Evolutionary conservation across 1,140 invertebrate species (phyloP).

Genomic region (Mylabris phalerata): DNA sequence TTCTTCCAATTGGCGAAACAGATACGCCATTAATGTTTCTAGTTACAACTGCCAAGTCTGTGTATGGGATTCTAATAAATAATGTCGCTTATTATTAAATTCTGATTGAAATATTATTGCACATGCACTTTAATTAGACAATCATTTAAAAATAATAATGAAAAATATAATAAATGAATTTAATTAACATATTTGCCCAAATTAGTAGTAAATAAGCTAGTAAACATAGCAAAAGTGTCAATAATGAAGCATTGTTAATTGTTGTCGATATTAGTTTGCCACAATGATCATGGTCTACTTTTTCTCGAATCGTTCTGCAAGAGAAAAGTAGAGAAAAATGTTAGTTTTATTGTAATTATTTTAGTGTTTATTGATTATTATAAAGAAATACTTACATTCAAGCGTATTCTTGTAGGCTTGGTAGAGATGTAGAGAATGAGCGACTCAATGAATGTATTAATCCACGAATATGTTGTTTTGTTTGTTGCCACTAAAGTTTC

Average conservation of each 20-base stretch:
- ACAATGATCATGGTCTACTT: slow-evolving; percentile 2
- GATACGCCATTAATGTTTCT: too few relatives aligned
- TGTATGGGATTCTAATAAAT: too few relatives aligned
- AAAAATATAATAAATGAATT: background rate
- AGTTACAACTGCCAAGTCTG: too few relatives aligned
- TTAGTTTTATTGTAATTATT: background rate
- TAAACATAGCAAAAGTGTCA: slow-evolving; percentile 10
- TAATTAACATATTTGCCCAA: slow-evolving; percentile 10
- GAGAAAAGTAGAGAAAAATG: background rate
- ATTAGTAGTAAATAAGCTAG: slow-evolving; percentile 1
- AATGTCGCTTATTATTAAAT: too few relatives aligned
- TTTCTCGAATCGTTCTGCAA: slow-evolving; percentile 8
- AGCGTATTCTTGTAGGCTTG: background rate
- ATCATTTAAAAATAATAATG: too few relatives aligned
- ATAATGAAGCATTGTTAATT: slow-evolving; percentile 7
- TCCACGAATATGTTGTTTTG: background rate
- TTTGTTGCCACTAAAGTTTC: slow-evolving; percentile 6
- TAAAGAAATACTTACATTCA: background rate
- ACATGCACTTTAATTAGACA: too few relatives aligned
- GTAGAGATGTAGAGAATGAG: slow-evolving; percentile 1
- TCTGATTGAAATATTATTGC: too few relatives aligned
- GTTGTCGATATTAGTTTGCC: background rate
- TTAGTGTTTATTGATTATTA: background rate
- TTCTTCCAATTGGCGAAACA: too few relatives aligned
- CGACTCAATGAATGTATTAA: slow-evolving; percentile 4